Evolutionary conservation across 2,888 invertebrate species (phyloP), one percentile per base, ranked within the genome.

Genomic region (Stenichneumon culpator): DNA sequence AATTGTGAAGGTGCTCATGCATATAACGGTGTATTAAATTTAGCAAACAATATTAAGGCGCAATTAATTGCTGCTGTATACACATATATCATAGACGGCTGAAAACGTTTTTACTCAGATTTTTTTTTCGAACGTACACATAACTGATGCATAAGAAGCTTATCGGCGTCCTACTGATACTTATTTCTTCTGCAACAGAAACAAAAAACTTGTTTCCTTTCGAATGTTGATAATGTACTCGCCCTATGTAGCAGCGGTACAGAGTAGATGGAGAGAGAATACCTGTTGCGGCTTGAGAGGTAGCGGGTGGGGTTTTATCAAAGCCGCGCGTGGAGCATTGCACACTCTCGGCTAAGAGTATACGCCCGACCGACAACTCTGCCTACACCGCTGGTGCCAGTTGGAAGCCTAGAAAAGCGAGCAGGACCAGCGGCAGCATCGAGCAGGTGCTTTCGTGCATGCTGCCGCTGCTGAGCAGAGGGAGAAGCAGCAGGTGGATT

Each of bases 231-330:
- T 63, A 28, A 28, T 32, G 6, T 32, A 32, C 28, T 63, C 32
- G 16, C 16, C 1, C 3, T 2, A 63, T 63, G 32, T 32, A 32
- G 60, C 28, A 14, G 32, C 16, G 28, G 63, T 2, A 32, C 16
- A 63, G 28, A 28, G 63, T 32, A 28, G 3, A 63, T 16, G n/a
- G n/a, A 28, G 67, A n/a, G 36, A 70, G 70, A 79, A 63, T 83
- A 83, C 83, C 83, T 83, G 83, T 83, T 83, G 78, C 79, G 68
- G 69, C 68, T 79, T 32, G 73, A 73, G 79, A 79, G 83, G 79
- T 69, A 78, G 28, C 60, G 60, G 68, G 74, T 68, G 68, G 28
- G 50, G 73, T 67, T 73, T 73, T 79, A 79, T 79, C 60, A 83
- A 79, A 79, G 83, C 83, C 60, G 36, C 80, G 57, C 73, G 72